phyloP scores from a whole-genome alignment of 2,888 invertebrate genomes.

The Calameuta filiformis region DNA sequence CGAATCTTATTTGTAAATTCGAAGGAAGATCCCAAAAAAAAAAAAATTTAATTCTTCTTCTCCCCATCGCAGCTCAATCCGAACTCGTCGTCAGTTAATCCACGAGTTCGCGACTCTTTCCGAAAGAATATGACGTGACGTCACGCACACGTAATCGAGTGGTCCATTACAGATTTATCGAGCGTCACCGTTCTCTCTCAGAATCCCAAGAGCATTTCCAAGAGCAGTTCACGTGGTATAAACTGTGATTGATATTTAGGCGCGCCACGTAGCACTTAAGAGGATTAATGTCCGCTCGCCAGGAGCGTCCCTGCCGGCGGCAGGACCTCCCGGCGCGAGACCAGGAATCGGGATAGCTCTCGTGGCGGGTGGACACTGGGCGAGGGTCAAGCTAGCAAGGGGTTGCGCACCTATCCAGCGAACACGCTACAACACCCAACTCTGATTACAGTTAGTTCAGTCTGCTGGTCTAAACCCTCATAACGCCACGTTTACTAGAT shows the following conservation, averaged over 20 bases:
- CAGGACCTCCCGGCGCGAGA: not conserved
- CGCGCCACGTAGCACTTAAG: conserved; percentile 59
- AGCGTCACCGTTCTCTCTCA: not conserved
- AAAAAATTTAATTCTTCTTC: too few species aligned
- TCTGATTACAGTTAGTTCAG: conserved; percentile 61
- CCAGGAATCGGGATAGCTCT: conserved; percentile 27
- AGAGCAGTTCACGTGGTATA: conserved; percentile 30
- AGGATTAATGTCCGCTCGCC: conserved; percentile 57
- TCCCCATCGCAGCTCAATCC: not conserved
- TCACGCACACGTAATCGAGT: not conserved
- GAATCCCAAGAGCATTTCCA: not conserved
- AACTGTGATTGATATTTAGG: conserved; percentile 62
- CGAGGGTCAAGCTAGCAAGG: conserved; percentile 15
- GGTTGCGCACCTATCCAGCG: conserved; percentile 16
- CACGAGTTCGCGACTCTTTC: not conserved
- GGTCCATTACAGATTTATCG: not conserved
- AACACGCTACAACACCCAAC: conserved; percentile 51
- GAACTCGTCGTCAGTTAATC: too few species aligned
- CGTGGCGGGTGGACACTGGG: conserved; percentile 29
- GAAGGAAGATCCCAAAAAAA: too few species aligned
- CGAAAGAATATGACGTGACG: too few species aligned
- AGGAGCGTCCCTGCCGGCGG: conserved; percentile 22
- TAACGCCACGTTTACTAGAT: conserved; percentile 47
- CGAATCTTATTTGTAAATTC: not conserved
- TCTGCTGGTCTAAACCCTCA: conserved; percentile 57